phyloP scores from a whole-genome alignment of 2,797 vertebrate species.

The Amphiprion clarkii region DNA sequence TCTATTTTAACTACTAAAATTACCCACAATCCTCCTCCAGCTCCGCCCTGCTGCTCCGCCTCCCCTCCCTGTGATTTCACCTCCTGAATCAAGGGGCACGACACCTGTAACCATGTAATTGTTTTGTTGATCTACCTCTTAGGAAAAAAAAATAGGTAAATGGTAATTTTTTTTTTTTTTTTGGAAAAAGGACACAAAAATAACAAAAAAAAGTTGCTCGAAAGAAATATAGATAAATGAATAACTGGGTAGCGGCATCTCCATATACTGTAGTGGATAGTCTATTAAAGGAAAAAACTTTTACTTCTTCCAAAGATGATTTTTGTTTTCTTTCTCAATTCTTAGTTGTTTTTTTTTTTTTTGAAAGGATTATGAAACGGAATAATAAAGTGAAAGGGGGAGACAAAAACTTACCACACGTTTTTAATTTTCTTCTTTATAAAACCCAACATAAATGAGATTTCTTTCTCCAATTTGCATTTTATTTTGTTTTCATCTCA shows the following conservation, averaged over 20 bases:
- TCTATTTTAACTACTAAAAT: conserved; percentile 7
- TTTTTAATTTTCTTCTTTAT: conserved; percentile 53
- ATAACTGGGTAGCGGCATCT: conserved; percentile 91
- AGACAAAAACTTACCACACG: conserved; percentile 56
- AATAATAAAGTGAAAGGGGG: conserved; percentile 68
- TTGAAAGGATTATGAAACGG: conserved; percentile 74
- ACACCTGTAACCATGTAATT: conserved; percentile 85
- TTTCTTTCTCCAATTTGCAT: conserved; percentile 73
- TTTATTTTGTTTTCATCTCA: conserved; percentile 65
- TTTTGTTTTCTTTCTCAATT: conserved; percentile 79
- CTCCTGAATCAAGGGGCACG: conserved; percentile 70
- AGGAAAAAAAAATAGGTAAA: conserved; percentile 85
- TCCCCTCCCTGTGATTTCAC: conserved; percentile 64
- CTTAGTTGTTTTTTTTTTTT: conserved; percentile 66
- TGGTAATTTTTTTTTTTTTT: conserved; percentile 65
- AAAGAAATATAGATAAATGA: conserved; percentile 83
- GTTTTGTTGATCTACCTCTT: conserved; percentile 98
- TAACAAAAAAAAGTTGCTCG: conserved; percentile 75
- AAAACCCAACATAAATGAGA: conserved; percentile 71
- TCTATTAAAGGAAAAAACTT: conserved; percentile 81
- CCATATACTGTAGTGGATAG: conserved; percentile 92
- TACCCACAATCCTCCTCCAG: conserved; percentile 44
- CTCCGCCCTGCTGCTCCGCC: conserved; percentile 51
- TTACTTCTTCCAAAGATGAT: conserved; percentile 88
- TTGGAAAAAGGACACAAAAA: conserved; percentile 65